These are phyloP conservation scores for Drosophila siamana DNA, from an alignment of 2,888 invertebrate species.

Conservation along the genomic window DNA sequence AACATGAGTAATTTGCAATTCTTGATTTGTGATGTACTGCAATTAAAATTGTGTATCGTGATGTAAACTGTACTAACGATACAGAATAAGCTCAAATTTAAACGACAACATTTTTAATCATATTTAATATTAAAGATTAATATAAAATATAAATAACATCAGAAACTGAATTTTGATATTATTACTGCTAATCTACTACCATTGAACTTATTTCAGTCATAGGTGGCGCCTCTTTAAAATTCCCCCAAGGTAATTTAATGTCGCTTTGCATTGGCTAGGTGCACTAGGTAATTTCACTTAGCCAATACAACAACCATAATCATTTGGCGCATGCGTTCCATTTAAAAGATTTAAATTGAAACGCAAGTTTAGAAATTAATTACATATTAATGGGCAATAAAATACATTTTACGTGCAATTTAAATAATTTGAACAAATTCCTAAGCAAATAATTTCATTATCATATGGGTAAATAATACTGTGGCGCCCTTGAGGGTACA, in stretches of 20 bases:
- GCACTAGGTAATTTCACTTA: neutral
- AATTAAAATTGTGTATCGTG: neutral
- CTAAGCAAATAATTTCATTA: neutral
- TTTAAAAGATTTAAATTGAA: neutral
- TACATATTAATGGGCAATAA: neutral
- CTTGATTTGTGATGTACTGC: neutral
- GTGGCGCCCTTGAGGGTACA: slow-evolving; percentile 27
- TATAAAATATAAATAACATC: neutral
- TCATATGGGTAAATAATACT: neutral
- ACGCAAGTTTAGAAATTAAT: neutral
- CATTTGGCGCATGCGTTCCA: slow-evolving; percentile 31
- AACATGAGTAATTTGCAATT: neutral
- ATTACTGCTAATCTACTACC: neutral
- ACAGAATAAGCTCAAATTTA: too few species aligned
- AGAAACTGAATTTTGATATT: neutral
- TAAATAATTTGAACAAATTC: neutral
- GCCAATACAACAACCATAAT: slow-evolving; percentile 13
- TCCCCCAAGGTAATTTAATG: slow-evolving; percentile 3
- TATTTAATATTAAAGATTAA: neutral
- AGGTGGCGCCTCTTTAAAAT: slow-evolving; percentile 25
- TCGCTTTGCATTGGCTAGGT: neutral
- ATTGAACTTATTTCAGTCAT: neutral
- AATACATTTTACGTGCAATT: neutral
- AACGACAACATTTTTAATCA: too few species aligned
- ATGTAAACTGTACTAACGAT: too few species aligned